A percentile compares a stretch with the other conserved stretches of the same genome.
These are phyloP conservation scores for Acridotheres tristis DNA, from an alignment of 2,797 vertebrate species.

Conservation along the genomic window DNA sequence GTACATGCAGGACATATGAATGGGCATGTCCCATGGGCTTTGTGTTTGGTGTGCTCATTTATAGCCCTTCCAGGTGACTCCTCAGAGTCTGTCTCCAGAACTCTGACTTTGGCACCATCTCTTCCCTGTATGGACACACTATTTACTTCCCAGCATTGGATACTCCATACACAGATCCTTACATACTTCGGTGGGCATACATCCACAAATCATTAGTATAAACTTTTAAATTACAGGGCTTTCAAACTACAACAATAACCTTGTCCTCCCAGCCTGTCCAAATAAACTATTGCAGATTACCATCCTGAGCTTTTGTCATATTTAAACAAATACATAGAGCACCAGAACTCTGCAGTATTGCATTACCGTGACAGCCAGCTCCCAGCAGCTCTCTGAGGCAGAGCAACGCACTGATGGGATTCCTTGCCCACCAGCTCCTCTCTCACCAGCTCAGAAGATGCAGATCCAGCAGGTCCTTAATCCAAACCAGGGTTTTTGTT, in stretches of 20 bases:
- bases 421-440: background rate
- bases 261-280: conserved; percentile 23
- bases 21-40: rapidly evolving
- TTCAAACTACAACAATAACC: conserved; percentile 25
- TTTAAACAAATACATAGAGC: background rate
- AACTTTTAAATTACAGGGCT: background rate
- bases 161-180: background rate
- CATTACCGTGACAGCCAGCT: background rate
- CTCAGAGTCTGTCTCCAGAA: background rate
- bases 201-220: background rate
- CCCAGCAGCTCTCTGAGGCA: background rate
- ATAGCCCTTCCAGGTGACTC: background rate
- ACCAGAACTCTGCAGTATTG: background rate
- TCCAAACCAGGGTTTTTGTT: conserved; percentile 61
- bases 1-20: rapidly evolving
- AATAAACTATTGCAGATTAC: conserved; percentile 56
- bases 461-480: conserved; percentile 29
- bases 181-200: background rate
- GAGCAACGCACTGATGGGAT: rapidly evolving
- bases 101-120: background rate
- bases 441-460: background rate
- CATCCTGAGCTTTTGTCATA: conserved; percentile 13
- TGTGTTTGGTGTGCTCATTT: background rate
- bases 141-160: background rate
- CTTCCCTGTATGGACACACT: background rate